Evolutionary conservation across 1,140 invertebrate genomes (phyloP), one percentile per base, ranked within the genome.

Genomic region (Drosophila serrata): DNA sequence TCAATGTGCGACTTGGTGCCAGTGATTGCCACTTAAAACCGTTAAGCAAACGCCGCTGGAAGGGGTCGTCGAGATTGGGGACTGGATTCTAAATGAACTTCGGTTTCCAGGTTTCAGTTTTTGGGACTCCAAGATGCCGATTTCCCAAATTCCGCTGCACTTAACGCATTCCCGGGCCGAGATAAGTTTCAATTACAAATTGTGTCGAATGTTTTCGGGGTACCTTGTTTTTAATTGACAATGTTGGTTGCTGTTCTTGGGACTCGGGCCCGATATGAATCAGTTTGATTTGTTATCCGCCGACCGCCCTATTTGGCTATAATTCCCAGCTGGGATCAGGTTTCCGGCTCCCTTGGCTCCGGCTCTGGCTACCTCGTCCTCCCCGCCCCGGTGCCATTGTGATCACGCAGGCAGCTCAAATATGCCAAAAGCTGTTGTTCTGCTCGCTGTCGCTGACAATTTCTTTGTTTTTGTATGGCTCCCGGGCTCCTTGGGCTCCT

Each of bases 121-220:
- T 37, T 31, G 68, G 56, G 43, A 42, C 63, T 53, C 48, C 57
- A 39, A 42, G 48, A 55, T 55, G 42, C 46, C 49, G 81, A 61
- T 35, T 55, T n/a, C 13, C 43, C 29, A 51, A 49, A 87, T 87
- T 80, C 82, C 82, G 67, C 63, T 84, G 82, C 82, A 87, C 84
- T 87, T 87, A 87, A 84, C 84, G 82, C 84, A 87, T 88, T 86
- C 80, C 59, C 69, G 49, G n/a, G 51, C 51, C 58, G 67, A 82
- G 82, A 87, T 87, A 87, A 87, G 82, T 88, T 87, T 87, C 82
- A 87, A 87, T 87, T 87, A 87, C 84, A 87, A 87, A 88, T 88
- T 88, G 82, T 87, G 65, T 82, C 65, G 60, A 46, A 82, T 87
- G 80, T 84, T 77, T 69, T 24, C 37, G 62, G 65, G 15, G 78